A percentile compares a stretch with the other conserved stretches of the same genome.
These are phyloP conservation scores for Leptobrachium ailaonicum DNA, from an alignment of 2,113 vertebrate species.

Conservation along the genomic window DNA sequence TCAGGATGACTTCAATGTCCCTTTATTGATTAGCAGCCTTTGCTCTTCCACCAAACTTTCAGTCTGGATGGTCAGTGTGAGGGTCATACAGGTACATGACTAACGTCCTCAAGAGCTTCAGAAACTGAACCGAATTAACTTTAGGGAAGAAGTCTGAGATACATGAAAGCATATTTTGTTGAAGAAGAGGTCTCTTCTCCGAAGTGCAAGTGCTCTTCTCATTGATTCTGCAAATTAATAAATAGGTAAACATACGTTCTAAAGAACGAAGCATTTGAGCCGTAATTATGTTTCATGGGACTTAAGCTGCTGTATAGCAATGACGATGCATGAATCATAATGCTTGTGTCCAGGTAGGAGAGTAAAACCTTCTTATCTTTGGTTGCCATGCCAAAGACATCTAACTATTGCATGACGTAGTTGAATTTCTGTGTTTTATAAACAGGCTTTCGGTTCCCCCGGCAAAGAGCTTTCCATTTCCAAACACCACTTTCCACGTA, in stretches of 20 bases:
- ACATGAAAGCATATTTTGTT: not conserved
- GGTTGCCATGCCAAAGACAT: slow-evolving; percentile 65
- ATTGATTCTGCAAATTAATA: not conserved
- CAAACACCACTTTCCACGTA: slow-evolving; percentile 36
- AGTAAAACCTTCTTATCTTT: slow-evolving; percentile 61
- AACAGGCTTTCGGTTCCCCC: slow-evolving; percentile 51
- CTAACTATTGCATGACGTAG: slow-evolving; percentile 52
- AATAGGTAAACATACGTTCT: too few species aligned
- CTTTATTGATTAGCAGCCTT: too few species aligned
- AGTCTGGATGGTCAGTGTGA: too few species aligned
- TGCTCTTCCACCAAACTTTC: too few species aligned
- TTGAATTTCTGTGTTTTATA: slow-evolving; percentile 59
- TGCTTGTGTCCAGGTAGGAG: slow-evolving; percentile 47
- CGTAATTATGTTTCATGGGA: slow-evolving; percentile 45
- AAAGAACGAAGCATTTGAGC: slow-evolving; percentile 18
- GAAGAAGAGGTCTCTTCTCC: not conserved
- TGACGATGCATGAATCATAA: slow-evolving; percentile 53
- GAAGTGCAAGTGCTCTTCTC: not conserved
- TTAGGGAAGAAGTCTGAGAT: not conserved
- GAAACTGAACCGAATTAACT: slow-evolving; percentile 12
- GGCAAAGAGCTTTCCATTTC: slow-evolving; percentile 49
- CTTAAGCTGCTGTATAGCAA: slow-evolving; percentile 53
- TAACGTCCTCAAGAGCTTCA: not conserved
- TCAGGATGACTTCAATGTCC: too few species aligned
- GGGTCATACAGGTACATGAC: not conserved